A percentile compares a stretch with the other conserved stretches of the same genome.
Evolutionary conservation across 92 coral and sea anemone genomes (phyloP).

Genomic region (Metridium senile): DNA sequence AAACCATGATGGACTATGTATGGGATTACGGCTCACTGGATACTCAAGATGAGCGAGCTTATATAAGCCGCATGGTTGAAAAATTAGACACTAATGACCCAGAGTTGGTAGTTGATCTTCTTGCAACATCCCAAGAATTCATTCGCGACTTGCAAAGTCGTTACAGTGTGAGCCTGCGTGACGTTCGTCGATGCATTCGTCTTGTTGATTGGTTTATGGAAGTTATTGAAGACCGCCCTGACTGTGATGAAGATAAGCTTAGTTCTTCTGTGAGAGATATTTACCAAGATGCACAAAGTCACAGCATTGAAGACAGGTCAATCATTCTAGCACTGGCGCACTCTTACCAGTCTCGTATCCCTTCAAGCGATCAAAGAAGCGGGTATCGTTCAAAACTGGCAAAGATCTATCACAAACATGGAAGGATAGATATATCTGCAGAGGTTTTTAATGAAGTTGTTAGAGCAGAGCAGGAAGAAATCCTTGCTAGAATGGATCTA

Average conservation of each 20-base stretch:
- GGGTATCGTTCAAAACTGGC: constrained; percentile 38
- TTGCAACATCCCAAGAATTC: constrained; percentile 60
- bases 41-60: constrained; percentile 64
- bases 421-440: neutral
- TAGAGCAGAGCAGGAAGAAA: constrained; percentile 90
- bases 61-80: constrained; percentile 74
- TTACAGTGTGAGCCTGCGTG: constrained; percentile 81
- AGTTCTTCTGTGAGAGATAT: constrained; percentile 8
- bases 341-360: constrained; percentile 72
- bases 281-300: constrained; percentile 12
- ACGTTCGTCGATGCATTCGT: constrained; percentile 80
- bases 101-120: constrained; percentile 51
- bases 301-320: constrained; percentile 37
- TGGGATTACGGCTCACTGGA: constrained; percentile 92
- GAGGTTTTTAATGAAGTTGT: constrained; percentile 64
- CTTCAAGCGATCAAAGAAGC: constrained; percentile 39
- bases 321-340: constrained; percentile 81
- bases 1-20: constrained; percentile 84
- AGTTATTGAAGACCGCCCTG: constrained; percentile 36
- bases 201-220: constrained; percentile 71
- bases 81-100: constrained; percentile 18
- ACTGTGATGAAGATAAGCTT: constrained; percentile 9
- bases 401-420: constrained; percentile 13
- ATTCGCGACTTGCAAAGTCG: constrained; percentile 66
- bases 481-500: constrained; percentile 93